Percentiles rank a stretch among this genome's conserved stretches.
Evolutionary conservation across 2,888 invertebrate species (phyloP).

Genomic region (Hydroisotoma schaefferi): DNA sequence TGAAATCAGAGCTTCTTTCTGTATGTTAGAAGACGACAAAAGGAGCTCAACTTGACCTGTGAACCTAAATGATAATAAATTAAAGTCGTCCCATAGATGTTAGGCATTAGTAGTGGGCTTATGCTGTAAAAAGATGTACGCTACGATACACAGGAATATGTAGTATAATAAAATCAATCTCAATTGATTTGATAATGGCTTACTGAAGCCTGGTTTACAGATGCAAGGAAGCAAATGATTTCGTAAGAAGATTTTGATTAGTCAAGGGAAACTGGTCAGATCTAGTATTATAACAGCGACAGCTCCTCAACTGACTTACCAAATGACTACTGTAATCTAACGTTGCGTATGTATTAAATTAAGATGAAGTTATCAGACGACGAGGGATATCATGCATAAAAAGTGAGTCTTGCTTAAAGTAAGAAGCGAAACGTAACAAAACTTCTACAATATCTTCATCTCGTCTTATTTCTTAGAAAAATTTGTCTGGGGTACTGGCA

Average conservation of each 20-base stretch:
- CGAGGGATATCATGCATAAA: conserved; percentile 23
- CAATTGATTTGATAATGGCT: not conserved
- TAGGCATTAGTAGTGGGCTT: no score
- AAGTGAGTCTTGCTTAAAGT: conserved; percentile 10
- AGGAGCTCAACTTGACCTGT: conserved; percentile 8
- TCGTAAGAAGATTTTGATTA: conserved; percentile 35
- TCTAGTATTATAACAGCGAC: conserved; percentile 20
- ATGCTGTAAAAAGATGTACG: no score
- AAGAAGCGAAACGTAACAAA: no score
- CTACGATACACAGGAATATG: no score
- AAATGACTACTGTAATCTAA: no score
- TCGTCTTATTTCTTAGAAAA: not conserved
- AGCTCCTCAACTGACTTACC: no score
- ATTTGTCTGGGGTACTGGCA: conserved; percentile 4
- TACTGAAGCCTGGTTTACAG: conserved; percentile 8
- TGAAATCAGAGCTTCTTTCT: not conserved
- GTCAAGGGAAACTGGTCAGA: conserved; percentile 38
- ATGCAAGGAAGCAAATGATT: conserved; percentile 38
- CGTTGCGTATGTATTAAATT: no score
- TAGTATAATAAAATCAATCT: not conserved
- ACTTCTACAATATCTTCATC: conserved; percentile 1
- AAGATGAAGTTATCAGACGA: conserved; percentile 24
- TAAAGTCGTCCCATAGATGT: not conserved
- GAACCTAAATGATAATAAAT: conserved; percentile 13
- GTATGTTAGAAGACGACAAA: not conserved